Percentiles rank a stretch among this genome's conserved stretches.
Conservation (phyloP, 2,888 invertebrate genomes). For the Phoenoteleia sp. region DNA sequence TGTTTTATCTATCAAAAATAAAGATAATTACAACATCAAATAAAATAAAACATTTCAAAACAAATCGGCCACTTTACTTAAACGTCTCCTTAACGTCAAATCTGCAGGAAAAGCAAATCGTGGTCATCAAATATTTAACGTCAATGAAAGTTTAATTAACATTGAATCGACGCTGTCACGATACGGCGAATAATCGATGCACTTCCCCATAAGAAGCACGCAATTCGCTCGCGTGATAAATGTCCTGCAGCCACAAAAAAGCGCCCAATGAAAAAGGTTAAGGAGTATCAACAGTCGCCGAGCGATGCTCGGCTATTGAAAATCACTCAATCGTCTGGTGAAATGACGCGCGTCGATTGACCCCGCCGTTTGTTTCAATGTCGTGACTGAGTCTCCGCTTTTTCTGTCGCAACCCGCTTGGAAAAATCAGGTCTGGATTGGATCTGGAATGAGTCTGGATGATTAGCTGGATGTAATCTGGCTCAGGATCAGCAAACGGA, state of each 20-base stretch:
- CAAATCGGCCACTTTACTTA: no score
- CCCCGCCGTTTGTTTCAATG: slow-evolving; percentile 62
- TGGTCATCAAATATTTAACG: background rate
- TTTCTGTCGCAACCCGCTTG: slow-evolving; percentile 32
- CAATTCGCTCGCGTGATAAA: slow-evolving; percentile 57
- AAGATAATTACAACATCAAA: no score
- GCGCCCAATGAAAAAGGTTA: slow-evolving; percentile 53
- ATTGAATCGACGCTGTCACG: slow-evolving; percentile 35
- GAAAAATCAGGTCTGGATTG: no score
- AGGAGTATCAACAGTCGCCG: slow-evolving; percentile 53
- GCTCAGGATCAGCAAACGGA: no score
- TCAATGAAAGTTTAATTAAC: slow-evolving; percentile 54
- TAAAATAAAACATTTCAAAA: no score
- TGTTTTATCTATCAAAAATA: no score
- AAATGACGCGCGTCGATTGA: slow-evolving; percentile 58
- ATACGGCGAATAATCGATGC: slow-evolving; percentile 35
- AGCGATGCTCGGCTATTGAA: slow-evolving; percentile 51
- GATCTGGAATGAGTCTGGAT: no score
- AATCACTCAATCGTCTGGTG: slow-evolving; percentile 56
- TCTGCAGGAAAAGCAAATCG: slow-evolving; percentile 11
- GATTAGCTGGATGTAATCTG: no score
- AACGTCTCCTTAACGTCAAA: no score
- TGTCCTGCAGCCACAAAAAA: slow-evolving; percentile 45
- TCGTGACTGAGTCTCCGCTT: slow-evolving; percentile 9
- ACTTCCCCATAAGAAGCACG: slow-evolving; percentile 44